Evolutionary conservation across 2,888 invertebrate genomes (phyloP).

Genomic region (Pasiphila rectangulata): DNA sequence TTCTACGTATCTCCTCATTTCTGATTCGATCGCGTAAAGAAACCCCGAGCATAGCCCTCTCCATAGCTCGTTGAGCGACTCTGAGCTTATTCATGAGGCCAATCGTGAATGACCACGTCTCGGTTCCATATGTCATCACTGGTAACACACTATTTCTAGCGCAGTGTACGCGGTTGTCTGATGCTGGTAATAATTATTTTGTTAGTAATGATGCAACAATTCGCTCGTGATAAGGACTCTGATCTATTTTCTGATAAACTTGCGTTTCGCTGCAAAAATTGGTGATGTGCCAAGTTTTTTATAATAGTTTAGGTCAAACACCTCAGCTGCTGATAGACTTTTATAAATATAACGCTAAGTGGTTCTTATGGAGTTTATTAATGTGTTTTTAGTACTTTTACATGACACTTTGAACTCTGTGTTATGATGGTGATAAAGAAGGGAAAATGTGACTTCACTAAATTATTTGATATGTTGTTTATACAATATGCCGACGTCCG

Average conservation of each 20-base stretch:
- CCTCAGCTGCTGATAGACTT: slow-evolving; percentile 26
- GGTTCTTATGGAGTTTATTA: not conserved
- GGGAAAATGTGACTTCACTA: too few relatives aligned
- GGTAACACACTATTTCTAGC: too few relatives aligned
- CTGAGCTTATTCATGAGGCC: too few relatives aligned
- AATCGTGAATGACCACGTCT: too few relatives aligned
- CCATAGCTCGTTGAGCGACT: too few relatives aligned
- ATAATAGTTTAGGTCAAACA: slow-evolving; percentile 34
- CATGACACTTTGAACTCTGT: not conserved
- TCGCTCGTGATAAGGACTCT: slow-evolving; percentile 1
- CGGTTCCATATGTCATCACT: too few relatives aligned
- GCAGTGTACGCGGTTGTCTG: too few relatives aligned
- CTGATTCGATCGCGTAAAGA: too few relatives aligned
- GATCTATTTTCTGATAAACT: slow-evolving; percentile 15
- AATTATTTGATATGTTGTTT: not conserved
- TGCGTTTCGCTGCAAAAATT: slow-evolving; percentile 20
- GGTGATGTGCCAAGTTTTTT: slow-evolving; percentile 33
- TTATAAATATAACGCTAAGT: slow-evolving; percentile 17
- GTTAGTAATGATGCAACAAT: not conserved
- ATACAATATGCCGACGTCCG: not conserved
- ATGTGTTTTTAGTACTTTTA: not conserved
- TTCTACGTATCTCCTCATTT: too few relatives aligned
- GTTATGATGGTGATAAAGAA: too few relatives aligned
- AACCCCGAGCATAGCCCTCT: too few relatives aligned
- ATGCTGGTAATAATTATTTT: not conserved